Evolutionary conservation across 1,140 invertebrate species (phyloP), one percentile per base, ranked within the genome.

Genomic region (Halictus rubicundus): DNA sequence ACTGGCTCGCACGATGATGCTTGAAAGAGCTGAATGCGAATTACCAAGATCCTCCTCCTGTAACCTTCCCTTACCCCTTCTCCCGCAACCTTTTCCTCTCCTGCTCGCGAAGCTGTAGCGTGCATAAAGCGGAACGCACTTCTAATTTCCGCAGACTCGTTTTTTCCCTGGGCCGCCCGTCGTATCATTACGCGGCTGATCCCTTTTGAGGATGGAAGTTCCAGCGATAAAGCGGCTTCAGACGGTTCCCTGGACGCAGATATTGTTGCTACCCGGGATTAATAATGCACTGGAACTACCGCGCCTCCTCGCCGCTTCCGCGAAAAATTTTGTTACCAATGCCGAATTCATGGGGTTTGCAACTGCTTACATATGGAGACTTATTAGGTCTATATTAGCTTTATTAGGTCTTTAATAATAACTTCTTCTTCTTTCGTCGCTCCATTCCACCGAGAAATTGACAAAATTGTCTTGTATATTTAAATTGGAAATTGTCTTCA

Each of bases 1-100:
- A 46, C 42, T 9, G 42, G 10, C 42, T 52, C 19, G 49, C 49
- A 52, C 49, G 49, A 52, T 52, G 49, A 52, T 52, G 49, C 49
- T 76, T 49, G 74, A 76, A 76, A 76, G 57, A 68, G 52, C 52
- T 69, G 74, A 68, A 69, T 61, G 65, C 65, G 54, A 61, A 69
- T 76, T 49, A 68, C 54, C 65, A 37, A 37, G 74, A 76, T 68
- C 37, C 37, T 57, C 21, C 54, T 57, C n/a, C 54, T 57, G 54
- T 57, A 57, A 57, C 54, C 49, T 52, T 52, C 16, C 49, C 49
- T 6, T 19, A 0, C 5, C 19, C 16, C 14, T 16, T 16, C 16
- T 4, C 2, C 16, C 4, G 49, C 16, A 46, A 7, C 42, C 1
- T 12, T 9, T 32, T 32, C 32, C 32, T 32, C 32, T 32, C 49